phyloP scores from a whole-genome alignment of 2,797 vertebrate genomes.

The Parauchenoglanis ngamensis region DNA sequence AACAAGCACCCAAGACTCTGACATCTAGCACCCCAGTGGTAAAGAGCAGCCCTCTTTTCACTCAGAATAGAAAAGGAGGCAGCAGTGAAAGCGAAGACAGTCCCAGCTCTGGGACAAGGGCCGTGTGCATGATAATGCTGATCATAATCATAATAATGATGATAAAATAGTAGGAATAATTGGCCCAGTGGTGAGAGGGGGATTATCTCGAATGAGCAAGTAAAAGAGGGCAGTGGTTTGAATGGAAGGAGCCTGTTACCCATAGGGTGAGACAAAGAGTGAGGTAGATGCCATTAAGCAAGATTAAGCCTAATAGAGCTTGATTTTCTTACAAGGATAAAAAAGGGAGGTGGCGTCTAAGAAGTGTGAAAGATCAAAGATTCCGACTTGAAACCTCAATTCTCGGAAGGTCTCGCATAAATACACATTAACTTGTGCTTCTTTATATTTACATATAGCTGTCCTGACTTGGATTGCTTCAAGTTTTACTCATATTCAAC shows the following conservation, averaged over 20 bases:
- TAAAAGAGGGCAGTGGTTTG: constrained; percentile 88
- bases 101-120: constrained; percentile 72
- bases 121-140: constrained; percentile 83
- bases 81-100: constrained; percentile 54
- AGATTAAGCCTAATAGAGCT: constrained; percentile 97
- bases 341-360: constrained; percentile 61
- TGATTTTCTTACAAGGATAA: constrained; percentile 89
- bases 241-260: constrained; percentile 91
- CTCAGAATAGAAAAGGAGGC: constrained; percentile 67
- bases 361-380: constrained; percentile 90
- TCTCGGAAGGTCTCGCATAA: constrained; percentile 67
- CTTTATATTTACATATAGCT: constrained; percentile 99
- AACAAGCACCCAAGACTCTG: constrained; percentile 49
- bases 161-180: constrained; percentile 95
- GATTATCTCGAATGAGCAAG: constrained; percentile 86
- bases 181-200: constrained; percentile 81
- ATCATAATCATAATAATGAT: constrained; percentile 89
- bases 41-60: constrained; percentile 84
- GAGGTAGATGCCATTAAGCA: constrained; percentile 96
- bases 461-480: constrained; percentile 87
- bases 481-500: constrained; percentile 61
- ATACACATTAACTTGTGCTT: constrained; percentile 67
- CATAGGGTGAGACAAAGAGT: constrained; percentile 89
- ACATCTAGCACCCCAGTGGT: constrained; percentile 41
- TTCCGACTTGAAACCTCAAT: constrained; percentile 78